phyloP scores from a whole-genome alignment of 2,888 invertebrate genomes.

The Oxyscelio sp. region DNA sequence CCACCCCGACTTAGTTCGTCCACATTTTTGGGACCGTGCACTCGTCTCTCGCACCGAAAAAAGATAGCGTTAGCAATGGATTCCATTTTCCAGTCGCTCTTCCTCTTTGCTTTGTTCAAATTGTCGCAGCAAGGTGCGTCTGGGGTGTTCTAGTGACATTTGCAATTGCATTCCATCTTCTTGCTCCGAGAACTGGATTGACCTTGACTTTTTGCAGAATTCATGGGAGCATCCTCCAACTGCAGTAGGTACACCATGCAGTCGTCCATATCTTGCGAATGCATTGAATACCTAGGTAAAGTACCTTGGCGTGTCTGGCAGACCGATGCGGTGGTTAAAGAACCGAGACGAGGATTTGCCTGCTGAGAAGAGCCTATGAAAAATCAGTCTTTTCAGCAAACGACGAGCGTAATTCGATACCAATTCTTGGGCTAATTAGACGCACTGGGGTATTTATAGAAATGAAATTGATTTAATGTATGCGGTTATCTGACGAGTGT shows the following conservation, averaged over 20 bases:
- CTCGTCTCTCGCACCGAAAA: constrained; percentile 6
- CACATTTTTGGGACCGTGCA: constrained; percentile 43
- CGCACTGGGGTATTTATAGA: background rate
- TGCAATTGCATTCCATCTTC: too few relatives aligned
- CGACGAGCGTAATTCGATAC: too few relatives aligned
- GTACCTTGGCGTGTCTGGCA: constrained; percentile 1
- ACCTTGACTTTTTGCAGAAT: constrained; percentile 48
- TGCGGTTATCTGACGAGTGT: too few relatives aligned
- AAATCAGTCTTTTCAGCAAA: too few relatives aligned
- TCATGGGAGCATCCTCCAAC: constrained; percentile 10
- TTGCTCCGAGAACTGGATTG: too few relatives aligned
- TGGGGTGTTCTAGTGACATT: background rate
- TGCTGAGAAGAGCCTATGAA: too few relatives aligned
- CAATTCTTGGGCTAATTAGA: too few relatives aligned
- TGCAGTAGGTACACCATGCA: constrained; percentile 53
- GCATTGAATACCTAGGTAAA: constrained; percentile 56
- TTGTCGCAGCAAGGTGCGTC: constrained; percentile 51
- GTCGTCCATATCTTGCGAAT: constrained; percentile 42
- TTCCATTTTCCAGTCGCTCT: constrained; percentile 23
- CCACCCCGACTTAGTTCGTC: constrained; percentile 48
- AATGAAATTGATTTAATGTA: background rate
- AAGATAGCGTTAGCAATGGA: constrained; percentile 32
- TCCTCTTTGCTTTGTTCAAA: constrained; percentile 31
- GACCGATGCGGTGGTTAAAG: constrained; percentile 29
- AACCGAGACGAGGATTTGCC: constrained; percentile 26